Percentiles rank a stretch among this genome's conserved stretches.
phyloP scores from a whole-genome alignment of 2,797 vertebrate genomes.

The Cuculus canorus region DNA sequence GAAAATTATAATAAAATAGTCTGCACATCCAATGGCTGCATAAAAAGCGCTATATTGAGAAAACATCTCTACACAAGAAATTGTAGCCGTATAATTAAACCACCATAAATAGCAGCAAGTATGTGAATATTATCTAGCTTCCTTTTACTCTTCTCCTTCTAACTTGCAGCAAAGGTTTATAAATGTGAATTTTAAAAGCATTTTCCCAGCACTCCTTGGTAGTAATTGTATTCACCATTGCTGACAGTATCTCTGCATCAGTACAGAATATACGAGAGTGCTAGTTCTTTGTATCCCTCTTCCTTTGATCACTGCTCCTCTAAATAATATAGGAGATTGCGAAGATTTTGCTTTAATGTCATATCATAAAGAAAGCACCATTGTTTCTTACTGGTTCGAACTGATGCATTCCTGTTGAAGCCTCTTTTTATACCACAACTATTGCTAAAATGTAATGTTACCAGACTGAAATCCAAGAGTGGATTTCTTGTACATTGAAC shows the following conservation, averaged over 20 bases:
- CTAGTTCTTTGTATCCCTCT: slow-evolving; percentile 53
- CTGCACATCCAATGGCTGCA: background rate
- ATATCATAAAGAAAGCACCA: slow-evolving; percentile 59
- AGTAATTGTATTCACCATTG: slow-evolving; percentile 41
- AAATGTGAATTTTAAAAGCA: slow-evolving; percentile 58
- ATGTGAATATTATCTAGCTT: background rate
- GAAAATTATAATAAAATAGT: background rate
- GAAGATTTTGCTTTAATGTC: slow-evolving; percentile 53
- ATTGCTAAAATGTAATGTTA: slow-evolving; percentile 15
- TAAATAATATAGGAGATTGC: slow-evolving; percentile 72
- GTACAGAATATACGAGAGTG: slow-evolving; percentile 41
- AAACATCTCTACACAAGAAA: background rate
- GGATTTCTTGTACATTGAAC: background rate
- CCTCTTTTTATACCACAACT: slow-evolving; percentile 33
- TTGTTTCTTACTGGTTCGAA: slow-evolving; percentile 56
- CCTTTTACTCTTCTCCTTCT: slow-evolving; percentile 1
- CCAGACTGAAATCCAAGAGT: background rate
- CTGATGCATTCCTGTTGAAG: background rate
- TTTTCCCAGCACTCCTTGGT: slow-evolving; percentile 14
- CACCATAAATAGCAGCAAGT: background rate
- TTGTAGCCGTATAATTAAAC: background rate
- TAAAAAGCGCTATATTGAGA: background rate
- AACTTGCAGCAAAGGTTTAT: slow-evolving; percentile 55
- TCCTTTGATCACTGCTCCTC: slow-evolving; percentile 66
- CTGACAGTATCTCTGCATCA: slow-evolving; percentile 47